Base-by-base conservation (phyloP, 2,888 invertebrate species). In the Drosophila maculinotata region DNA sequence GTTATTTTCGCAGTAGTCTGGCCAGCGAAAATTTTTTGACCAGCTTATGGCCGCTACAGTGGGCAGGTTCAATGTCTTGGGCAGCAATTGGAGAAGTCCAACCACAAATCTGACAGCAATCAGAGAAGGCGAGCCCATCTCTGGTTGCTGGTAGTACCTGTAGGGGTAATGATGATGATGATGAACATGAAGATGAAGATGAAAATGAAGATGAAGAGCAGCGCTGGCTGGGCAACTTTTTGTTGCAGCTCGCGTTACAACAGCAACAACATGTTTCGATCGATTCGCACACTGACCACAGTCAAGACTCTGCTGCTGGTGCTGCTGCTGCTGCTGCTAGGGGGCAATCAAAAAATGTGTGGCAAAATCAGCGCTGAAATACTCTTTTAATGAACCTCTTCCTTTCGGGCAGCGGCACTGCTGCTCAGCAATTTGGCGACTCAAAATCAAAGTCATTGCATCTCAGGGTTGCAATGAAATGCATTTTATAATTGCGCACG, bases 311-410 rank as follows among this genome's bases (percentile, higher is more conserved):
- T 48, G 60, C 35, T 30, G 26, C 49, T 47, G 53, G 33, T 28
- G 59, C 47, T 56, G 66, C 42, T 25, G 58, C 69, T 51, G 49
- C 45, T 36, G 49, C 77, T 53, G 63, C 69, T 51, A 48, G 63
- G 67, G 67, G 87, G 87, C 88, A 80, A 81, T 81, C 84, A 83
- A 88, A 88, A 80, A 86, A 81, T 81, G 84, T 81, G 88, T 81
- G 88, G 88, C 88, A 76, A 81, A 86, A 87, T 88, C 83, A 70
- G 68, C 68, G 82, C 79, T 79, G 86, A 85, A 84, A 84, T 84
- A 88, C 89, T 84, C 87, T 87, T 84, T 83, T 83, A 83, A 83
- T 83, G 83, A 83, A 87, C 82, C 86, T 88, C 89, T 83, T 88
- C 81, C 89, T 87, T 72, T 84, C 53, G 62, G 54, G n/a, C 42